phyloP scores from a whole-genome alignment of 2,888 invertebrate species.

The Leptopilina syphax region DNA sequence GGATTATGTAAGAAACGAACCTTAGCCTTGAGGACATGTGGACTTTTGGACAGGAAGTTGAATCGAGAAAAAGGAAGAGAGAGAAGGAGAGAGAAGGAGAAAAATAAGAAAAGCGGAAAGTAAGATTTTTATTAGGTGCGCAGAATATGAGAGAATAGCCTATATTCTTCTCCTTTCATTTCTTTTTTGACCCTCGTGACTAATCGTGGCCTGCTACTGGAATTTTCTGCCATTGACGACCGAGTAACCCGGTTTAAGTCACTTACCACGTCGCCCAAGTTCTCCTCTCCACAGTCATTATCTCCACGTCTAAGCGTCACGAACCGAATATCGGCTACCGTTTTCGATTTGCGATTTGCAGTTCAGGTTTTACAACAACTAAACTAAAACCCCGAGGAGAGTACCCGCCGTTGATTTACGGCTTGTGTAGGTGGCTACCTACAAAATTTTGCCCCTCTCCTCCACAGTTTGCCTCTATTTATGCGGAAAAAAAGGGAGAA shows the following conservation, averaged over 20 bases:
- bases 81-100: background rate
- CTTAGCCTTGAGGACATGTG: constrained; percentile 37
- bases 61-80: background rate
- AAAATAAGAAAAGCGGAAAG: background rate
- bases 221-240: constrained; percentile 68
- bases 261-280: constrained; percentile 51
- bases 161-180: constrained; percentile 17
- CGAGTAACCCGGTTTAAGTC: constrained; percentile 70
- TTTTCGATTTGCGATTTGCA: constrained; percentile 57
- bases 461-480: background rate
- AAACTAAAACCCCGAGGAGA: background rate
- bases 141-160: background rate
- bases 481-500: constrained; percentile 38
- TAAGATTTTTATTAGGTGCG: background rate
- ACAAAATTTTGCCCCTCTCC: constrained; percentile 44
- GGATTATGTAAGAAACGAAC: background rate
- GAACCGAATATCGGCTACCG: constrained; percentile 53
- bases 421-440: constrained; percentile 56
- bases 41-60: constrained; percentile 31
- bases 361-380: constrained; percentile 43
- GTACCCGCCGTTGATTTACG: constrained; percentile 62
- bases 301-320: constrained; percentile 49
- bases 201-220: constrained; percentile 68
- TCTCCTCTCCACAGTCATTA: constrained; percentile 57
- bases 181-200: constrained; percentile 61